phyloP scores from a whole-genome alignment of 2,797 vertebrate genomes.

The Acipenser ruthenus region DNA sequence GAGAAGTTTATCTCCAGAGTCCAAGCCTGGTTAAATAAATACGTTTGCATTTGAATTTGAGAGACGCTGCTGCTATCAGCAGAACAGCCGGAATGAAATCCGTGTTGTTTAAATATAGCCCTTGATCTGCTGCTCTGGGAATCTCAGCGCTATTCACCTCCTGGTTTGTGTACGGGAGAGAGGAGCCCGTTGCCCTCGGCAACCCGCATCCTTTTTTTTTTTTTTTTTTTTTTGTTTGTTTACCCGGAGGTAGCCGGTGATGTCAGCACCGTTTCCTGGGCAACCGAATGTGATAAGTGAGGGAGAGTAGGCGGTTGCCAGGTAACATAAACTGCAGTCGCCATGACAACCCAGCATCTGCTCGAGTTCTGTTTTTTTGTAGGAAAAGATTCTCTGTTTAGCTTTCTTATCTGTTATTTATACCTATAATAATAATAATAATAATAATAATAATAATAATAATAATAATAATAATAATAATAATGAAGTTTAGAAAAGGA shows the following conservation, averaged over 20 bases:
- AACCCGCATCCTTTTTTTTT: constrained; percentile 50
- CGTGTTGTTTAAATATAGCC: not conserved
- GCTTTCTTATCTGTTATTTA: constrained; percentile 17
- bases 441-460: too few relatives aligned
- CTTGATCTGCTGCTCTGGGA: not conserved
- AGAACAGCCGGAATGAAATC: too few relatives aligned
- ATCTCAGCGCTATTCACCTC: not conserved
- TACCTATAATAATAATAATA: constrained; percentile 4
- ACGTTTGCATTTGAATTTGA: too few relatives aligned
- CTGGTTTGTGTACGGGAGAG: constrained; percentile 48
- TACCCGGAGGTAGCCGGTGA: constrained; percentile 61
- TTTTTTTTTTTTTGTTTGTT: constrained; percentile 32
- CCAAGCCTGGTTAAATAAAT: too few relatives aligned
- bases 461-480: too few relatives aligned
- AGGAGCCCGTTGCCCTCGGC: constrained; percentile 50
- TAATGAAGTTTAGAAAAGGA: too few relatives aligned
- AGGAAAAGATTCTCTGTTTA: not conserved
- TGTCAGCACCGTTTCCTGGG: constrained; percentile 71
- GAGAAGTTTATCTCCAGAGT: too few relatives aligned
- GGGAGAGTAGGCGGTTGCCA: constrained; percentile 65
- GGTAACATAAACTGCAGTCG: constrained; percentile 66
- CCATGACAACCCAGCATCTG: constrained; percentile 53
- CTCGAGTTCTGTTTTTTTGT: constrained; percentile 35
- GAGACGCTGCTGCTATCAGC: too few relatives aligned
- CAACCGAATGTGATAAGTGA: constrained; percentile 58